phyloP scores from a whole-genome alignment of 2,888 invertebrate species.

The Theretra japonica region DNA sequence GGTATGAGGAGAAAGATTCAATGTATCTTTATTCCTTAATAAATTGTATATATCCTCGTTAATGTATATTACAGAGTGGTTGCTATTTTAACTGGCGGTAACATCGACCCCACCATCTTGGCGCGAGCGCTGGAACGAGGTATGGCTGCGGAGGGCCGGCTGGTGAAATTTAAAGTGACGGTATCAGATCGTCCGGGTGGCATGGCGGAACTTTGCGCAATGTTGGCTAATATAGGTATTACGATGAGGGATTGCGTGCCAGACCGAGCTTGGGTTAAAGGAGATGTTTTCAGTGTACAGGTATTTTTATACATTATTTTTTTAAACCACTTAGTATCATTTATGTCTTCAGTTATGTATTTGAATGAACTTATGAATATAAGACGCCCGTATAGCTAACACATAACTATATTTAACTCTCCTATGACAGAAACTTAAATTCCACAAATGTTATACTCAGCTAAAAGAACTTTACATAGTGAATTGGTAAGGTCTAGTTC shows the following conservation, averaged over 20 bases:
- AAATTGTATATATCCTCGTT: background rate
- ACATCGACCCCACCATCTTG: slow-evolving; percentile 95
- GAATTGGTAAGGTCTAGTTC: no score
- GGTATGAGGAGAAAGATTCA: slow-evolving; percentile 76
- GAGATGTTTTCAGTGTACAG: slow-evolving; percentile 89
- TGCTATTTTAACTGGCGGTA: slow-evolving; percentile 92
- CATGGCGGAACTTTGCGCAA: slow-evolving; percentile 91
- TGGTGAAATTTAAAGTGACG: slow-evolving; percentile 85
- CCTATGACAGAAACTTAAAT: no score
- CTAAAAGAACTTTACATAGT: no score
- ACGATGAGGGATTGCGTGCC: slow-evolving; percentile 97
- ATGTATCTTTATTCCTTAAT: background rate
- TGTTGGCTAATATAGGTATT: slow-evolving; percentile 90
- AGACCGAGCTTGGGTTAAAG: slow-evolving; percentile 96
- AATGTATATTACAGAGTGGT: slow-evolving; percentile 87
- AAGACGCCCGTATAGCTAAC: no score
- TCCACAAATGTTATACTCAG: no score
- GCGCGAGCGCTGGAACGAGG: slow-evolving; percentile 95
- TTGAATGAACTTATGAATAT: background rate
- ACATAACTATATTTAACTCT: no score
- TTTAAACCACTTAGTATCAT: background rate
- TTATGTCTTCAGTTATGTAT: slow-evolving; percentile 1
- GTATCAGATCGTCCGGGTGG: slow-evolving; percentile 94
- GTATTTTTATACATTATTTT: slow-evolving; percentile 45
- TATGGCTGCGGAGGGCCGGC: slow-evolving; percentile 93